Evolutionary conservation across 2,888 invertebrate species (phyloP).

Genomic region (Drosophila nigricruria): DNA sequence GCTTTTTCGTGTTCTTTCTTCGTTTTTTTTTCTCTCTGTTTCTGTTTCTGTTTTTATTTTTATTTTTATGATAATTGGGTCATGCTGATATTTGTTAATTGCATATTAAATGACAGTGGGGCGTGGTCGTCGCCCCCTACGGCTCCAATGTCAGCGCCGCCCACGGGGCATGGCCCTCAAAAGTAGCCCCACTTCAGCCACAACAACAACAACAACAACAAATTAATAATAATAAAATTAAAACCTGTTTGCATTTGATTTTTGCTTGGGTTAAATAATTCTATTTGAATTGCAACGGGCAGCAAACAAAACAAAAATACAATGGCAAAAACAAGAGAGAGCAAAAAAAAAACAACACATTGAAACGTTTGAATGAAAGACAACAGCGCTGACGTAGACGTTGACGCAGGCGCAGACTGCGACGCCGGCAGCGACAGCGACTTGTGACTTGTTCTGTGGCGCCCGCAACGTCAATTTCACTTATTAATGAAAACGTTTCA

Average conservation of each 20-base stretch:
- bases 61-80: conserved; percentile 65
- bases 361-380: conserved; percentile 71
- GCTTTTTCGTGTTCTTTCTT: conserved; percentile 10
- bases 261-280: conserved; percentile 63
- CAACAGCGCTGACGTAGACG: conserved; percentile 28
- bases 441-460: conserved; percentile 55
- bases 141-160: conserved; percentile 25
- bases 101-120: conserved; percentile 42
- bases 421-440: conserved; percentile 17
- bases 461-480: conserved; percentile 52
- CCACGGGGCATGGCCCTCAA: conserved; percentile 31
- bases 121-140: conserved; percentile 18
- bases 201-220: conserved; percentile 4
- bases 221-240: conserved; percentile 14
- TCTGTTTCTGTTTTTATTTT: conserved; percentile 2
- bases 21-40: not conserved
- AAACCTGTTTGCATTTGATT: conserved; percentile 73
- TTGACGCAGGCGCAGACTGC: conserved; percentile 10
- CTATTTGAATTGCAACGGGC: conserved; percentile 70
- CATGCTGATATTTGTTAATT: conserved; percentile 65
- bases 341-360: conserved; percentile 22
- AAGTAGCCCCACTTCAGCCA: conserved; percentile 37
- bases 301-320: conserved; percentile 54
- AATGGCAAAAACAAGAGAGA: conserved; percentile 24
- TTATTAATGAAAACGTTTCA: conserved; percentile 78